phyloP scores from a whole-genome alignment of 2,888 invertebrate species.

The Orthosia incerta region DNA sequence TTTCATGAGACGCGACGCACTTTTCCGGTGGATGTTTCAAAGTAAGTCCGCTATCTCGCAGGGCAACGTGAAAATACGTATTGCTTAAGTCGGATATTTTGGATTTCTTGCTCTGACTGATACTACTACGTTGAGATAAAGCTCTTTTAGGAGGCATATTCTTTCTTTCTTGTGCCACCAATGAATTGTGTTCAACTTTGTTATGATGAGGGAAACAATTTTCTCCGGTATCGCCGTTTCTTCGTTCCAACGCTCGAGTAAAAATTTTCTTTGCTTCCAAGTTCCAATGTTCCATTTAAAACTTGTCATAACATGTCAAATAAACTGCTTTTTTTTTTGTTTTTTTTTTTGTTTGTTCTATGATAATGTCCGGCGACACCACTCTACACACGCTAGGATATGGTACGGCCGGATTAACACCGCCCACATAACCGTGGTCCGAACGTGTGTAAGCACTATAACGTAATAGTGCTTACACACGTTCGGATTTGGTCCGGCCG shows the following conservation, averaged over 20 bases:
- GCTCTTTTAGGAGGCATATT: constrained; percentile 71
- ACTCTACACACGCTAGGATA: too few relatives aligned
- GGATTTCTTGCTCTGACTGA: constrained; percentile 73
- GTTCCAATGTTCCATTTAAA: constrained; percentile 9
- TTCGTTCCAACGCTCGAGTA: too few relatives aligned
- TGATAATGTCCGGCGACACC: too few relatives aligned
- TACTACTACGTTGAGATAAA: constrained; percentile 67
- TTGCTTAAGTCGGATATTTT: constrained; percentile 68
- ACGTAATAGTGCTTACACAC: too few relatives aligned
- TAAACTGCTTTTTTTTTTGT: too few relatives aligned
- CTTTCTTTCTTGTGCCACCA: too few relatives aligned
- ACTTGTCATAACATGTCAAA: constrained; percentile 44
- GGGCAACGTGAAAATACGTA: constrained; percentile 74
- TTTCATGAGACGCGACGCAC: constrained; percentile 80
- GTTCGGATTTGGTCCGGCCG: too few relatives aligned
- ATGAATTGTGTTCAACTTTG: not conserved
- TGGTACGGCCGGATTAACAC: too few relatives aligned
- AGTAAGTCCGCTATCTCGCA: constrained; percentile 80
- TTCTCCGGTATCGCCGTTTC: not conserved
- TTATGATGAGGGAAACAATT: not conserved
- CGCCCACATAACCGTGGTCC: too few relatives aligned
- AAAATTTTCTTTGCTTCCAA: too few relatives aligned
- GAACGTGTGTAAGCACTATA: too few relatives aligned
- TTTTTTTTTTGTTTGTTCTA: too few relatives aligned
- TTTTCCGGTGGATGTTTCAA: constrained; percentile 81